Evolutionary conservation across 1,140 invertebrate species (phyloP), one percentile per base, ranked within the genome.

Genomic region (Ooceraea biroi): DNA sequence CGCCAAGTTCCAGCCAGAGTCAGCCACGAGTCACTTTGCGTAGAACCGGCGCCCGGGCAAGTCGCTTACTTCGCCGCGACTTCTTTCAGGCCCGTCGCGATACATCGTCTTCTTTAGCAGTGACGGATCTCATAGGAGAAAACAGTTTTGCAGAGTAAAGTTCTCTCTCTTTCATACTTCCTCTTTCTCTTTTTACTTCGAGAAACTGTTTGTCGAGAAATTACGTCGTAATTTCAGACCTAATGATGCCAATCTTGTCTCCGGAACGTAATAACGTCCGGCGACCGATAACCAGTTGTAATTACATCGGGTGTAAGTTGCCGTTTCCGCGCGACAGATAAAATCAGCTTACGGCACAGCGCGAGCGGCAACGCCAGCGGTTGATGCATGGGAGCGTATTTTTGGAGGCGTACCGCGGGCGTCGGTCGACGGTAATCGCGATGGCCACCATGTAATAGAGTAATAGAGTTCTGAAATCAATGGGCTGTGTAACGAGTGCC

Each of bases 401-500:
- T 87, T 88, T 88, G 66, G 36, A 11, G 36, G 17, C 63, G n/a
- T 3, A 36, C 61, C 19, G 50, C 52, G 14, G 22, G 27, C 69
- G 25, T 60, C 61, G 58, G 60, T 55, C 27, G 44, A 36, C 22
- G 48, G 76, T 84, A 88, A 89, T 88, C 73, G 60, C 74, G 69
- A 76, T 82, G 80, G 77, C 86, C 84, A 61, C 55, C 46, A 30
- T 57, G 86, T 86, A 88, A 89, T 88, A 85, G 73, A 88, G 50
- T 61, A 80, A 52, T 78, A 74, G 80, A 63, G 41, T 69, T 58
- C 46, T 71, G 80, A 89, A 89, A 89, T 89, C 88, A 89, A 88
- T 89, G 86, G 86, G 84, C 84, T 88, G 84, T 86, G 69, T 85
- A 89, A 89, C 88, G 83, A 83, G 50, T 83, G 60, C 44, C 84